These are phyloP conservation scores for Morpho achilles DNA, from an alignment of 2,888 invertebrate species.

Conservation along the genomic window DNA sequence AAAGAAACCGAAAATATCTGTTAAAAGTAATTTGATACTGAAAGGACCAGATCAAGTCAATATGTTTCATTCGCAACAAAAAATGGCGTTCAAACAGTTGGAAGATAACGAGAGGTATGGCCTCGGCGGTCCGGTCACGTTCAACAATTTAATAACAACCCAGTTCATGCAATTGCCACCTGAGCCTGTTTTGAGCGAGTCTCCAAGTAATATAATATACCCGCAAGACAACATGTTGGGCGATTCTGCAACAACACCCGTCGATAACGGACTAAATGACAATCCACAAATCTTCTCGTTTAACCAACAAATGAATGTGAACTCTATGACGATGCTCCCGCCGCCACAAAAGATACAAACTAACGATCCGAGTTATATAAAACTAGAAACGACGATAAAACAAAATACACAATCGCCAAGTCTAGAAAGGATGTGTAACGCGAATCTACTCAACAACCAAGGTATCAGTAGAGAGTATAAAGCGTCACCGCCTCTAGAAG, in stretches of 20 bases:
- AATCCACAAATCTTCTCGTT: conserved; percentile 63
- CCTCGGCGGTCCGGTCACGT: conserved; percentile 61
- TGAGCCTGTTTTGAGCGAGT: conserved; percentile 57
- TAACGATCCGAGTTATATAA: conserved; percentile 70
- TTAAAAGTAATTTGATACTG: conserved; percentile 71
- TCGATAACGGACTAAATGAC: conserved; percentile 47
- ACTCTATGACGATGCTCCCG: conserved; percentile 57
- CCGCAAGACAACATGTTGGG: conserved; percentile 55
- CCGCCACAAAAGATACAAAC: conserved; percentile 60
- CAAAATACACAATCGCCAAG: conserved; percentile 71
- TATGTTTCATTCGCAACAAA: conserved; percentile 73
- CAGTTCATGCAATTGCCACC: conserved; percentile 70
- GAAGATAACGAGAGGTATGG: conserved; percentile 68
- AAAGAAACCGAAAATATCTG: conserved; percentile 74
- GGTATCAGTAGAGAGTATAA: conserved; percentile 61
- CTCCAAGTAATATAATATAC: conserved; percentile 58
- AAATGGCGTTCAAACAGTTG: conserved; percentile 67
- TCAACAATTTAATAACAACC: conserved; percentile 68
- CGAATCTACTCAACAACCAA: conserved; percentile 53
- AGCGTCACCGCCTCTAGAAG: conserved; percentile 68
- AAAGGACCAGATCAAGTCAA: conserved; percentile 73
- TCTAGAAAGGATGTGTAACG: conserved; percentile 67
- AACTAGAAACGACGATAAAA: conserved; percentile 66
- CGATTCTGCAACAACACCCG: conserved; percentile 53
- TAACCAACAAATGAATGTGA: conserved; percentile 62